Percentiles rank a stretch among this genome's conserved stretches.
These are phyloP conservation scores for Hipposideros larvatus DNA, from an alignment of 2,797 vertebrate genomes.

Conservation along the genomic window DNA sequence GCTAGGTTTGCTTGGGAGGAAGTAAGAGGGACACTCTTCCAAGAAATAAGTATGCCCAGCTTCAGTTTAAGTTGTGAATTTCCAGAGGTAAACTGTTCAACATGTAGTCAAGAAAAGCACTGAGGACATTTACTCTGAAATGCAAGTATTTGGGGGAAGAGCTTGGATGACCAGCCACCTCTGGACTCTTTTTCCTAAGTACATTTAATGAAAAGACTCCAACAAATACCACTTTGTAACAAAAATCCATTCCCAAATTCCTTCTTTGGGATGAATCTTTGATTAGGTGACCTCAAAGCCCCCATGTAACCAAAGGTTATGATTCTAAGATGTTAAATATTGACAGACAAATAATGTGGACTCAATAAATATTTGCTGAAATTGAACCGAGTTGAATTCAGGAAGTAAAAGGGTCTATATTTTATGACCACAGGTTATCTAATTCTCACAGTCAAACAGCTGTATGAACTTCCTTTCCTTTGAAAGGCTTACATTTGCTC, in stretches of 20 bases:
- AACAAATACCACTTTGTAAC: slow-evolving; percentile 61
- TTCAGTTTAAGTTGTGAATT: not conserved
- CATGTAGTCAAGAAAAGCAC: not conserved
- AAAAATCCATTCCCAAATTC: slow-evolving; percentile 63
- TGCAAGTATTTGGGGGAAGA: not conserved
- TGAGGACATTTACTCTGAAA: slow-evolving; percentile 33
- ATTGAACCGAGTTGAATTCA: slow-evolving; percentile 61
- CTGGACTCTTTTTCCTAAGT: not conserved
- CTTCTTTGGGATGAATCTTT: slow-evolving; percentile 56
- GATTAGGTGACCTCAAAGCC: slow-evolving; percentile 54
- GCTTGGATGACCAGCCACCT: not conserved
- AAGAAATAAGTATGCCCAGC: not conserved
- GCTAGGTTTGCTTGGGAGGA: not conserved
- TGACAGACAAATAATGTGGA: slow-evolving; percentile 69
- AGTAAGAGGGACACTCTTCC: not conserved
- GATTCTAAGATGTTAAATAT: slow-evolving; percentile 70
- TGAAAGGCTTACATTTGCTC: slow-evolving; percentile 82
- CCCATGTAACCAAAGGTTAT: slow-evolving; percentile 58
- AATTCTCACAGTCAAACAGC: slow-evolving; percentile 75
- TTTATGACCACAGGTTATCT: slow-evolving; percentile 73
- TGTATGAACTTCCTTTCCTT: slow-evolving; percentile 81
- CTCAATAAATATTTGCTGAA: slow-evolving; percentile 73
- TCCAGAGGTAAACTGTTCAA: not conserved
- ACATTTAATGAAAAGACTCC: slow-evolving; percentile 19
- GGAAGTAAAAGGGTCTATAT: slow-evolving; percentile 65